Conservation (phyloP, 2,888 invertebrate genomes). For the Coecobrya sp. region DNA sequence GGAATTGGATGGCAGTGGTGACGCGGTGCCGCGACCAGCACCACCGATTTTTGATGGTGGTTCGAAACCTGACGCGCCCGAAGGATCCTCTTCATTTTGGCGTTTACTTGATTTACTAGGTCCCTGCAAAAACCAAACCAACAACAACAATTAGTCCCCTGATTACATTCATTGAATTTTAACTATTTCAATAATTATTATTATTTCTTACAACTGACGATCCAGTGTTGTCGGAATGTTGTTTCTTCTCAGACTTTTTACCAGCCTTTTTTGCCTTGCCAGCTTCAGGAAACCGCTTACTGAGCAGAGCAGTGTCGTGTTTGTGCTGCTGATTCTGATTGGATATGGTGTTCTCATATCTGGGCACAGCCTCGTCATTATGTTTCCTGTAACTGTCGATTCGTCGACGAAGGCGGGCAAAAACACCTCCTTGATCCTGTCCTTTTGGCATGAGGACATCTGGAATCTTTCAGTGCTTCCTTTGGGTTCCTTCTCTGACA, state of each 20-base stretch:
- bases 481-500: conserved; percentile 78
- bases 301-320: conserved; percentile 95
- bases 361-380: conserved; percentile 95
- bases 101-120: conserved; percentile 94
- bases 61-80: conserved; percentile 88
- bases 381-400: conserved; percentile 95
- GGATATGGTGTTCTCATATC: conserved; percentile 95
- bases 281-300: conserved; percentile 96
- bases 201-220: conserved; percentile 66
- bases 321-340: conserved; percentile 96
- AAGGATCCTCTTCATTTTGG: conserved; percentile 90
- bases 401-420: conserved; percentile 94
- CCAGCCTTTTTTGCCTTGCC: conserved; percentile 95
- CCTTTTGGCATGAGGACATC: conserved; percentile 88
- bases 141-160: too few species aligned
- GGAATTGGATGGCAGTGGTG: conserved; percentile 79
- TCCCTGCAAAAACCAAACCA: conserved; percentile 85
- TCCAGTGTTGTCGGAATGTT: conserved; percentile 74
- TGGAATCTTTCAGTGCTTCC: conserved; percentile 85
- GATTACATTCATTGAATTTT: too few species aligned
- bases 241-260: conserved; percentile 92
- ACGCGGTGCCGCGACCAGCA: conserved; percentile 86
- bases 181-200: too few species aligned
- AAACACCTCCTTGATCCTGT: conserved; percentile 90
- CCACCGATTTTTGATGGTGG: conserved; percentile 86